A percentile compares a stretch with the other conserved stretches of the same genome.
phyloP scores from a whole-genome alignment of 2,888 invertebrate genomes.

The Napeogenes inachia region DNA sequence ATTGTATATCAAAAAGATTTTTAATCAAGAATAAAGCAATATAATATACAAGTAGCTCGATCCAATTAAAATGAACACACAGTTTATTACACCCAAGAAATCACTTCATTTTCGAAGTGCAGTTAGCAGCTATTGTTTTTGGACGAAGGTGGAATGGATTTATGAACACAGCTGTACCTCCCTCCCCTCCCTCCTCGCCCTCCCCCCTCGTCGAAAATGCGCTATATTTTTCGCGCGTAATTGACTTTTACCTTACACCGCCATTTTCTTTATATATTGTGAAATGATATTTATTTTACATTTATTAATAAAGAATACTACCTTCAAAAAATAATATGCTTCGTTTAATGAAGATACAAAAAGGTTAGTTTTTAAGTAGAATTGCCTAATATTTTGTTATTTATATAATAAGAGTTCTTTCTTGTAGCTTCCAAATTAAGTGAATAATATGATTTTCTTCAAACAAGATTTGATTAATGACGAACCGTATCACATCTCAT shows the following conservation, averaged over 20 bases:
- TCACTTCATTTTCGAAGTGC: conserved; percentile 19
- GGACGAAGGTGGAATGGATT: conserved; percentile 7
- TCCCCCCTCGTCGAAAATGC: neutral
- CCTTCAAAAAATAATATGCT: neutral
- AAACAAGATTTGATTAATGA: neutral
- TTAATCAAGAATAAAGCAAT: too few species aligned
- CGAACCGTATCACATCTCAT: conserved; percentile 8
- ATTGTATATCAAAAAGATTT: too few species aligned
- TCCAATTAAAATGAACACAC: too few species aligned
- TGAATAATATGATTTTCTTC: too few species aligned
- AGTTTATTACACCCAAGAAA: conserved; percentile 9
- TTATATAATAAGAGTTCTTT: too few species aligned
- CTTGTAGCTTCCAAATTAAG: neutral
- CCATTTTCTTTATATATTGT: conserved; percentile 6
- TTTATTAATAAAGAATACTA: conserved; percentile 9
- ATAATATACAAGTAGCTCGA: too few species aligned
- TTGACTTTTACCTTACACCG: conserved; percentile 15
- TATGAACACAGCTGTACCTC: conserved; percentile 4
- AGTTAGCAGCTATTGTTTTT: conserved; percentile 18
- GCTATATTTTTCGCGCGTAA: conserved; percentile 14
- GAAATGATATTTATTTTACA: conserved; percentile 8
- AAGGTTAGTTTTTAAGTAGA: too few species aligned
- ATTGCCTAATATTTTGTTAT: too few species aligned
- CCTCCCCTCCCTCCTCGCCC: neutral
- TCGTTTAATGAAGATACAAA: too few species aligned